Conservation (phyloP, 2,888 invertebrate species). For the Drosophila merina region DNA sequence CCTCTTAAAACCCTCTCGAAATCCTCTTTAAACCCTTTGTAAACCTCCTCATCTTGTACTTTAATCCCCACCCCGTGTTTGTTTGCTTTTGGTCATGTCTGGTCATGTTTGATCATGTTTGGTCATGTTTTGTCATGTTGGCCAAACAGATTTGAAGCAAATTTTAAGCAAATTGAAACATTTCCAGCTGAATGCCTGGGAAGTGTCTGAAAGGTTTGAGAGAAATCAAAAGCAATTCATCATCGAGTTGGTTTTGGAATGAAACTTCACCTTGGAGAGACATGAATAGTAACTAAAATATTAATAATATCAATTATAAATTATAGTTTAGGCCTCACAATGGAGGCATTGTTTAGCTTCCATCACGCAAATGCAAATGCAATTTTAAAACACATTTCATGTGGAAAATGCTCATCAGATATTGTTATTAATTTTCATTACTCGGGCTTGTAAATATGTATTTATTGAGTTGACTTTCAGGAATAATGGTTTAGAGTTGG, state of each 20-base stretch:
- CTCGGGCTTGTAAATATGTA: slow-evolving; percentile 11
- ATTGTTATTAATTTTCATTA: slow-evolving; percentile 25
- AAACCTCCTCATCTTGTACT: neutral
- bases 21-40: no score
- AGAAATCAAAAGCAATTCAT: no score
- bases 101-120: no score
- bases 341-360: slow-evolving; percentile 43
- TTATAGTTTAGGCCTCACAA: slow-evolving; percentile 41
- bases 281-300: slow-evolving; percentile 39
- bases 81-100: slow-evolving; percentile 14
- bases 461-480: slow-evolving; percentile 3
- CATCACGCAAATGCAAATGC: slow-evolving; percentile 35
- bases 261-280: slow-evolving; percentile 5
- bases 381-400: slow-evolving; percentile 22
- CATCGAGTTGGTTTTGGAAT: no score
- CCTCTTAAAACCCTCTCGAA: neutral
- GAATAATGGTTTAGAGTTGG: neutral
- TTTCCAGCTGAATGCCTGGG: slow-evolving; percentile 23
- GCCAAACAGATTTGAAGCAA: slow-evolving; percentile 50
- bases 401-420: slow-evolving; percentile 33
- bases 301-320: slow-evolving; percentile 38
- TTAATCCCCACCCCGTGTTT: neutral
- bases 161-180: slow-evolving; percentile 57
- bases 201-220: slow-evolving; percentile 1
- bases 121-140: neutral